phyloP scores from a whole-genome alignment of 2,888 invertebrate genomes.

The Orthonychiurus folsomi region DNA sequence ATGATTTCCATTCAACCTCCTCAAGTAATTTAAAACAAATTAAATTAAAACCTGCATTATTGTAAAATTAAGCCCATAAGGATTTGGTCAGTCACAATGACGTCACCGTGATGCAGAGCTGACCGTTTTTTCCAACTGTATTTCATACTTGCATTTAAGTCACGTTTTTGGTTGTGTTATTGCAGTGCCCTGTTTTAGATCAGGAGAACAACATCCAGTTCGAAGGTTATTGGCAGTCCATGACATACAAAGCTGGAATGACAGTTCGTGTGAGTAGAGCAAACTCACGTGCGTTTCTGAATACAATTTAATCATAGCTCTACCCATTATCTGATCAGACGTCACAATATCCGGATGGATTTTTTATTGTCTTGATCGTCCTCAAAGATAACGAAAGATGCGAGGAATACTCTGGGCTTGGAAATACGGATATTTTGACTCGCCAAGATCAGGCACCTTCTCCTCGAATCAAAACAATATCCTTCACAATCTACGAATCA shows the following conservation, averaged over 20 bases:
- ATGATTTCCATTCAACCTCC: slow-evolving; percentile 62
- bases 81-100: too few species aligned
- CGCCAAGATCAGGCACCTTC: not conserved
- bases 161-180: slow-evolving; percentile 40
- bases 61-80: too few species aligned
- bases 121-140: too few species aligned
- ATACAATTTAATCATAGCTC: not conserved
- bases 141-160: too few species aligned
- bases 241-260: slow-evolving; percentile 64
- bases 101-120: too few species aligned
- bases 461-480: slow-evolving; percentile 44
- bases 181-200: slow-evolving; percentile 75
- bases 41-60: not conserved
- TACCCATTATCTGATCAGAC: slow-evolving; percentile 49
- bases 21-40: slow-evolving; percentile 5
- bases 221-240: slow-evolving; percentile 64
- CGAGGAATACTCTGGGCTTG: slow-evolving; percentile 6
- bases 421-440: slow-evolving; percentile 28
- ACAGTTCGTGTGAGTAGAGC: slow-evolving; percentile 57
- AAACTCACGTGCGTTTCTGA: not conserved
- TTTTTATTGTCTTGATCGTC: slow-evolving; percentile 68
- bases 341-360: slow-evolving; percentile 56
- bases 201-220: slow-evolving; percentile 64
- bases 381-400: slow-evolving; percentile 56
- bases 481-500: slow-evolving; percentile 51